phyloP scores from a whole-genome alignment of 2,888 invertebrate genomes.

The Xiphydria camelus region DNA sequence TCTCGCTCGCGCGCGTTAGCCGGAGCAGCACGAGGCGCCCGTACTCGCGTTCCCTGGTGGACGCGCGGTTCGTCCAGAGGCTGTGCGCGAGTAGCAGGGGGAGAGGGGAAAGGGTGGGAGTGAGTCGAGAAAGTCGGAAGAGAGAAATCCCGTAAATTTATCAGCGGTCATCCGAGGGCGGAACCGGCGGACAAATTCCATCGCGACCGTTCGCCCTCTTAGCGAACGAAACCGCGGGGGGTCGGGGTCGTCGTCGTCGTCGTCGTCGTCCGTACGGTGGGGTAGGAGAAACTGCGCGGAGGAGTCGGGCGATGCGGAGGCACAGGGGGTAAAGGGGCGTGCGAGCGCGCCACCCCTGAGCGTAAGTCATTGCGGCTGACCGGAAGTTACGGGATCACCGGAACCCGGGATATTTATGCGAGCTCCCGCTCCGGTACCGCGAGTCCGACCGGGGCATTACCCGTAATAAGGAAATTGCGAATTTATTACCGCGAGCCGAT shows the following conservation, averaged over 20 bases:
- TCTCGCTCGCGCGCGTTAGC: not conserved
- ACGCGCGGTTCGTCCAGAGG: constrained; percentile 1
- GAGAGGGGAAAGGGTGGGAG: not conserved
- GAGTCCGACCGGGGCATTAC: constrained; percentile 55
- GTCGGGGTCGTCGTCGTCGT: no score
- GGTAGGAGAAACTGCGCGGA: constrained; percentile 16
- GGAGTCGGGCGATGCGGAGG: not conserved
- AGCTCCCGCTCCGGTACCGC: constrained; percentile 34
- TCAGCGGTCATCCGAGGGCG: constrained; percentile 55
- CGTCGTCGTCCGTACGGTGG: no score
- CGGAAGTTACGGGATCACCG: constrained; percentile 59
- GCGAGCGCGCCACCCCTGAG: constrained; percentile 31
- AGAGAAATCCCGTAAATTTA: constrained; percentile 54
- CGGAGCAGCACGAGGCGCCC: no score
- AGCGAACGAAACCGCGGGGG: constrained; percentile 11
- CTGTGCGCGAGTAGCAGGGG: not conserved
- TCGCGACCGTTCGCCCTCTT: constrained; percentile 47
- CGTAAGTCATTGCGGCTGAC: constrained; percentile 58
- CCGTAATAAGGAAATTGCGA: constrained; percentile 59
- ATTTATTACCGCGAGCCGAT: constrained; percentile 56
- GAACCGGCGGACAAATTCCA: constrained; percentile 56
- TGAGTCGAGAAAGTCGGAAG: constrained; percentile 15
- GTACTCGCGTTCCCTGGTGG: not conserved
- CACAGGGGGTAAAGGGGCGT: constrained; percentile 6
- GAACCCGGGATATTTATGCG: constrained; percentile 58